Base-by-base conservation (phyloP, 2,888 invertebrate genomes). In the Meiosimyza platycephala region DNA sequence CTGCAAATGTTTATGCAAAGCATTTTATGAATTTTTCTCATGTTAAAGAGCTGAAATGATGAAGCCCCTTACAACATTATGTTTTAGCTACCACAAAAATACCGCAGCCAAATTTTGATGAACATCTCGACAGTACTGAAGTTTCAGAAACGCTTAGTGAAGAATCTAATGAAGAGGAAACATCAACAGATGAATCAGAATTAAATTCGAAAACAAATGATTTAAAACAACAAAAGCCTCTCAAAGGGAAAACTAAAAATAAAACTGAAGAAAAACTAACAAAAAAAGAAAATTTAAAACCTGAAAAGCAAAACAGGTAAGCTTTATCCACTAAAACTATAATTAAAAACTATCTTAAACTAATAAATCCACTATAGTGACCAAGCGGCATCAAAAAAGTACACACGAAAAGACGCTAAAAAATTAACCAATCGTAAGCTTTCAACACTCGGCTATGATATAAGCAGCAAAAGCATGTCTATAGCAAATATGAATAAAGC, bases 91-190 rank as follows among this genome's bases (percentile, higher is more conserved):
- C 59, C 9, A 9, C 50, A 6, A 55, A 16, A 40, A 11, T 47
- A 16, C 15, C 59, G 47, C 40, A 54, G 9, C 40, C 40, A 40
- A 6, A 9, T 40, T 6, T 40, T 9, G 40, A 40, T 40, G 9
- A 40, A 40, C 40, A 40, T 40, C 6, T 78, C 77, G 83, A 82
- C 15, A 69, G 76, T 11, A 83, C 83, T 1, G 84, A 84, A 63
- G 74, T 80, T 1, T 81, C 82, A 57, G 82, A 83, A 22, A 84
- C 78, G n/a, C 78, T 83, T 0, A 82, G 79, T 55, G 80, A 79
- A 1, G 75, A 55, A 71, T n/a, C 65, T 3, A 40, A 16, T 2
- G 47, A 28, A 5, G 33, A 28, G 15, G 48, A 40, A 33, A 66
- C 28, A 28, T 18, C 48, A 1, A 22, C 55, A n/a, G 54, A 54